Percentiles rank a stretch among this genome's conserved stretches.
phyloP scores from a whole-genome alignment of 2,888 invertebrate species.

The Barypeithes pellucidus region DNA sequence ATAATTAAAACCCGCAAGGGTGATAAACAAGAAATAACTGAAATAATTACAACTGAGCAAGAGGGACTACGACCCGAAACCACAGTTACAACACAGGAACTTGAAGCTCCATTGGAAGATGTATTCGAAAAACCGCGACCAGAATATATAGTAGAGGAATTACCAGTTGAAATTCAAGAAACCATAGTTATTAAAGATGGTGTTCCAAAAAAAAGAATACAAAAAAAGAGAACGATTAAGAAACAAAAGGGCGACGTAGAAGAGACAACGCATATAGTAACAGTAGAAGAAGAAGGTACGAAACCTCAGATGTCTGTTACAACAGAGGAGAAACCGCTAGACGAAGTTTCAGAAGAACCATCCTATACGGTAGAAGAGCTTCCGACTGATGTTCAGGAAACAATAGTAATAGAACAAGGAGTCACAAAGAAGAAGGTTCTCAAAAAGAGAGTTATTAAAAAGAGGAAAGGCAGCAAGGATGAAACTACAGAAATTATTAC shows the following conservation, averaged over 20 bases:
- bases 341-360: constrained; percentile 55
- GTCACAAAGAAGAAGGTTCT: constrained; percentile 62
- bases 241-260: constrained; percentile 63
- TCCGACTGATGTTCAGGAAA: constrained; percentile 55
- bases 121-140: neutral
- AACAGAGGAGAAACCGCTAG: constrained; percentile 64
- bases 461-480: constrained; percentile 60
- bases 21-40: constrained; percentile 63
- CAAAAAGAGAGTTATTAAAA: constrained; percentile 60
- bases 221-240: constrained; percentile 64
- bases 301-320: constrained; percentile 66
- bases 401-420: constrained; percentile 63
- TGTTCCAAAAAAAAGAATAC: constrained; percentile 59
- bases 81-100: constrained; percentile 61
- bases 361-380: constrained; percentile 62
- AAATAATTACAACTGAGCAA: constrained; percentile 66
- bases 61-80: constrained; percentile 63
- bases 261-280: constrained; percentile 68
- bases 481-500: constrained; percentile 63
- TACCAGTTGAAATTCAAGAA: constrained; percentile 65
- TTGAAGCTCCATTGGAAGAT: constrained; percentile 48
- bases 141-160: constrained; percentile 60
- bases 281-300: constrained; percentile 65
- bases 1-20: constrained; percentile 67
- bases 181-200: constrained; percentile 66